phyloP scores from a whole-genome alignment of 2,888 invertebrate species.

The Agrilus biguttatus region DNA sequence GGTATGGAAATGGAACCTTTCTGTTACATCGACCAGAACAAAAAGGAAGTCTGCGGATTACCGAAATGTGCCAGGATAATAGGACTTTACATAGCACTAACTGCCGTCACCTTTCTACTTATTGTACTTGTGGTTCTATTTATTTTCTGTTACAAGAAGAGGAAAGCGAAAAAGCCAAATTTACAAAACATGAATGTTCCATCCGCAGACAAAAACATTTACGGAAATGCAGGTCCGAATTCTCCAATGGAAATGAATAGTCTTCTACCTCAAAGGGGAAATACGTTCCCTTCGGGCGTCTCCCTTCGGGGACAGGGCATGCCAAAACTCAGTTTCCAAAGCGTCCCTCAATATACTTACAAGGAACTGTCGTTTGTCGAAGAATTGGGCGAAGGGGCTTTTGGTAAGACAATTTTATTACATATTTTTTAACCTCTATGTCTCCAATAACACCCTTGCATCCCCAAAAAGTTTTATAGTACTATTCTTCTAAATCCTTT shows the following conservation, averaged over 20 bases:
- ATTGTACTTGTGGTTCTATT: background rate
- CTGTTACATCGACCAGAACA: slow-evolving; percentile 69
- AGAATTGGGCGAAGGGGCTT: slow-evolving; percentile 91
- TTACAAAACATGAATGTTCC: slow-evolving; percentile 41
- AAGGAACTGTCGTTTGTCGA: slow-evolving; percentile 76
- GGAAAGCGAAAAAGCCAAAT: background rate
- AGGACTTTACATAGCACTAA: background rate
- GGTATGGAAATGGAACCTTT: slow-evolving; percentile 70
- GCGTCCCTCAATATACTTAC: slow-evolving; percentile 75
- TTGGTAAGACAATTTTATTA: slow-evolving; percentile 42
- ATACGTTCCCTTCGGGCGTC: slow-evolving; percentile 30
- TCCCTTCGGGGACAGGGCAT: slow-evolving; percentile 15
- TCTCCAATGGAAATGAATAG: slow-evolving; percentile 77
- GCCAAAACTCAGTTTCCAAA: slow-evolving; percentile 26
- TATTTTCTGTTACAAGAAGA: background rate
- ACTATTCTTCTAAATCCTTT: too few species aligned
- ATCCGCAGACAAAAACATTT: slow-evolving; percentile 65
- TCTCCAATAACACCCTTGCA: too few species aligned
- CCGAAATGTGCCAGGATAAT: slow-evolving; percentile 61
- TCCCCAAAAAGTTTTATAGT: background rate
- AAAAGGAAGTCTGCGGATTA: slow-evolving; percentile 73
- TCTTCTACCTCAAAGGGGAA: slow-evolving; percentile 39
- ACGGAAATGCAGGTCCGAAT: slow-evolving; percentile 61
- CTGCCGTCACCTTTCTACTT: background rate
- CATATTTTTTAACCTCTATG: background rate